Evolutionary conservation across 2,888 invertebrate genomes (phyloP), one percentile per base, ranked within the genome.

Genomic region (Tetrapedia diversipes): DNA sequence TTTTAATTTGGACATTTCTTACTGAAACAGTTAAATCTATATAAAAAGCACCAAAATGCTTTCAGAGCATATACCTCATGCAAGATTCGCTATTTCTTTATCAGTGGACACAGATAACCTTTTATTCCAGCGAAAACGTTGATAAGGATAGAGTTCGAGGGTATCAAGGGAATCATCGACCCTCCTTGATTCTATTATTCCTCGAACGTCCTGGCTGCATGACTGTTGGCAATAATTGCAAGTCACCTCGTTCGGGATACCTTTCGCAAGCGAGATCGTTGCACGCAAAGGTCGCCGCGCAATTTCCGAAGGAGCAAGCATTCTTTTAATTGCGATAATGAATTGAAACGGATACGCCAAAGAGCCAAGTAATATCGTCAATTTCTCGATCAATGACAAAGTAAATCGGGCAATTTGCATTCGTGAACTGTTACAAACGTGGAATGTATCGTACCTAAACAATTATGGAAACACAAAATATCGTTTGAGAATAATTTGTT

Each of bases 221-320:
- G 83, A 84, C 84, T 84, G 80, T 84, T 80, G 74, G 78, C 82
- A 72, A 75, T 82, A 82, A 84, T 84, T 78, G 82, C 73, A 76
- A 80, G 76, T 84, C 84, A 77, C 84, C 73, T 81, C 73, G 73
- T 67, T 75, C 69, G 64, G 73, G 75, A 72, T 37, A 75, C 72
- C 75, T 74, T 81, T 77, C 81, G 79, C 77, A 72, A 81, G 76
- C 70, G 54, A 56, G 73, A 70, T 65, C 66, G 78, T 61, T 73
- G 81, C 82, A 82, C 82, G 82, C 82, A 82, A 82, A 82, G 83
- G 82, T 82, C 83, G 73, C 49, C 43, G 49, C 59, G 69, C 65
- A 74, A 73, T 75, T 82, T 83, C 49, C 77, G 65, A 56, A 75
- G 60, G 71, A 53, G 66, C 54, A 59, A 77, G 49, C 77, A 68